Base-by-base conservation (phyloP, 2,113 vertebrate genomes). In the Oryzias celebensis region DNA sequence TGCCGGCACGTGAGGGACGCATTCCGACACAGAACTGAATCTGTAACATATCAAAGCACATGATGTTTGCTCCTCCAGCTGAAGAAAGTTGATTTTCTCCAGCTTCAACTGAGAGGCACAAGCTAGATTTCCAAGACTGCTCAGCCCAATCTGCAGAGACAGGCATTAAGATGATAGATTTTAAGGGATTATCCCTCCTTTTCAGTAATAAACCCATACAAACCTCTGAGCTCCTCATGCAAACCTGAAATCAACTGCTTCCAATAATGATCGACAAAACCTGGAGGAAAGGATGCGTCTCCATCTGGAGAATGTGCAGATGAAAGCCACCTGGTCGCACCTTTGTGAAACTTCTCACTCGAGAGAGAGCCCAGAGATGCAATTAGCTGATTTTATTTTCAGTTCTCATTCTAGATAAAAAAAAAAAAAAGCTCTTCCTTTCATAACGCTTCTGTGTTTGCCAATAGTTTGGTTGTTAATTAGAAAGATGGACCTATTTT, bases 141-240 rank as follows among this genome's bases (percentile, higher is more conserved):
- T 60, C 57, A 73, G 68, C 49, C 60, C n/a, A 7, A 65, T 41
- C 45, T 41, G 22, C 56, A 65, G 52, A 72, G 22, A 50, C 18
- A 44, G 71, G 63, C 62, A 44, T 71, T 45, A 61, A n/a, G 44
- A 18, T 8, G 14, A 63, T 68, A 46, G 59, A 69, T 72, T 55
- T 14, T 26, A 50, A 36, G 67, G 58, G 78, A 83, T 83, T 71
- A 81, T 68, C 62, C 53, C 20, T 20, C 18, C 58, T 80, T 84
- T 80, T 77, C 10, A 0, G 3, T 13, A 15, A 51, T 36, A 42
- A 46, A 66, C 56, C 24, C 54, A 24, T 26, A 49, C 28, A 31
- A 45, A 54, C 52, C 55, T 31, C 26, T 56, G 17, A 3, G 16
- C 44, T 47, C 26, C 43, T 8, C 54, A 49, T 23, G 46, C 14